phyloP scores from a whole-genome alignment of 1,140 invertebrate genomes.

The Globodera rostochiensis region DNA sequence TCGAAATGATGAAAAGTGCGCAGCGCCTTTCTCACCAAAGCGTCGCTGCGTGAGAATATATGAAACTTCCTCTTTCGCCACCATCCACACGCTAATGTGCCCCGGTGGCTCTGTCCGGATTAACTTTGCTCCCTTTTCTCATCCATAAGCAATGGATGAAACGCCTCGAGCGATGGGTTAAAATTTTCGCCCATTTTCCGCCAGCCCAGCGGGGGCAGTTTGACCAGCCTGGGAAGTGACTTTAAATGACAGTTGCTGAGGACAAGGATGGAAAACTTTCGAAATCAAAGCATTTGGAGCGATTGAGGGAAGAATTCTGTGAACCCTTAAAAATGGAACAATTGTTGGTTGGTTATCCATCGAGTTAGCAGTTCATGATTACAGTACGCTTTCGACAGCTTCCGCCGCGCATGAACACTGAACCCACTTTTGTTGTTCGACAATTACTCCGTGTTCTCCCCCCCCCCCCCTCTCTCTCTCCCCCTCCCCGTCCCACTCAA shows the following conservation, averaged over 20 bases:
- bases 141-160: neutral
- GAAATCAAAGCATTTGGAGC: no score
- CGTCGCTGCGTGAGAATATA: neutral
- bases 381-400: no score
- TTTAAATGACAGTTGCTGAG: neutral
- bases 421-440: no score
- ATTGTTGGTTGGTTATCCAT: no score
- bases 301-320: no score
- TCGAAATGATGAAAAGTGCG: neutral
- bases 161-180: neutral
- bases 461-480: no score
- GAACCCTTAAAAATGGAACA: no score
- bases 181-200: neutral
- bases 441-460: no score
- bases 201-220: neutral
- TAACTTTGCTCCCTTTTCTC: neutral
- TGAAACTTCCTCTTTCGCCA: neutral
- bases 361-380: no score
- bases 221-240: neutral
- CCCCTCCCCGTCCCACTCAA: no score
- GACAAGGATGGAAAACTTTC: neutral
- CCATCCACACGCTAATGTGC: neutral
- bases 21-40: no score
- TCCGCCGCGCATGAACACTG: no score
- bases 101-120: neutral